phyloP scores from a whole-genome alignment of 1,140 invertebrate genomes.

The Drosophila oshimai region DNA sequence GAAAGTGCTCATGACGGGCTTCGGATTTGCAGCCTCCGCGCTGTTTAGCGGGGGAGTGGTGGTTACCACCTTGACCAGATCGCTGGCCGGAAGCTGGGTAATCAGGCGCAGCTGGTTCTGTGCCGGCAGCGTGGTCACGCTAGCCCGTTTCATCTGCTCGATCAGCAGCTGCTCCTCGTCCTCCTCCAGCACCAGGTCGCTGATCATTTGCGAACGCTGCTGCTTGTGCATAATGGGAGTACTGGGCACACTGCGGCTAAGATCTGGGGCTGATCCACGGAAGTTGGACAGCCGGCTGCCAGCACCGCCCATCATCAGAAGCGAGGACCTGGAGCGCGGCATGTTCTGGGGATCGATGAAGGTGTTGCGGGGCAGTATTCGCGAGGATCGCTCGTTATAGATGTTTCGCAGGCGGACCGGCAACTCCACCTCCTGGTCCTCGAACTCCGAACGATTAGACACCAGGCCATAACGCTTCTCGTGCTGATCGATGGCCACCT shows the following conservation, averaged over 20 bases:
- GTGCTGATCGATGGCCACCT: constrained; percentile 82
- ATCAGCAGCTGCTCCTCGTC: constrained; percentile 52
- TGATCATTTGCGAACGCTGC: constrained; percentile 60
- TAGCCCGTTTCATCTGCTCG: constrained; percentile 57
- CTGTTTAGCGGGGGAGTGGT: constrained; percentile 46
- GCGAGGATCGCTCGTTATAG: constrained; percentile 82
- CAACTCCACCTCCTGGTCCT: constrained; percentile 84
- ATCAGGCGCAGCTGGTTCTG: constrained; percentile 49
- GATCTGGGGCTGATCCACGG: constrained; percentile 76
- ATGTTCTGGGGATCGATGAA: constrained; percentile 83
- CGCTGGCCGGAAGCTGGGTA: constrained; percentile 47
- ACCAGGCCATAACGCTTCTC: constrained; percentile 84
- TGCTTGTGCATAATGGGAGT: constrained; percentile 71
- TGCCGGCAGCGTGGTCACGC: constrained; percentile 46
- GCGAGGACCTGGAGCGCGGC: constrained; percentile 84
- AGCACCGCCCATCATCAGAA: constrained; percentile 67
- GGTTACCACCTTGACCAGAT: constrained; percentile 65
- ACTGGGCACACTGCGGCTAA: constrained; percentile 78
- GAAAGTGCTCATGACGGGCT: constrained; percentile 65
- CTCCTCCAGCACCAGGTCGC: constrained; percentile 50
- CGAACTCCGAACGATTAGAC: constrained; percentile 81
- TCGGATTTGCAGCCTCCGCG: constrained; percentile 35
- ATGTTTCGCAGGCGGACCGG: constrained; percentile 82
- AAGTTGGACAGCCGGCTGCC: constrained; percentile 47
- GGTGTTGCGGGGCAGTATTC: constrained; percentile 79